Percentiles rank a stretch among this genome's conserved stretches.
Conservation (phyloP, 1,140 invertebrate genomes). For the Tribolium madens region DNA sequence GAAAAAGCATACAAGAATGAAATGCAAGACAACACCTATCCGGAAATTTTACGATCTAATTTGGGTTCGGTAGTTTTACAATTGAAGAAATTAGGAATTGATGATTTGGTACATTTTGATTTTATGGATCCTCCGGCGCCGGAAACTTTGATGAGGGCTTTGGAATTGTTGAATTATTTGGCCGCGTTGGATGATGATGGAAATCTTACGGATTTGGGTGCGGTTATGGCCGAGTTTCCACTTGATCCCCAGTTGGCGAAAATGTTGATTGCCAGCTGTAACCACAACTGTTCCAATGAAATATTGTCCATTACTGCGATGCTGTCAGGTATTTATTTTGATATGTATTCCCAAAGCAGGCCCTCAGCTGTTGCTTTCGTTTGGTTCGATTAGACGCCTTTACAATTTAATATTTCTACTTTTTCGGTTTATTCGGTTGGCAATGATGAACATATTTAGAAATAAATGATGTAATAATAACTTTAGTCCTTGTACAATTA, state of each 20-base stretch:
- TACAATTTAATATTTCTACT: too few relatives aligned
- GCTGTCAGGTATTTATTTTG: constrained; percentile 88
- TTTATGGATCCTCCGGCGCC: constrained; percentile 99
- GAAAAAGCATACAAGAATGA: constrained; percentile 99
- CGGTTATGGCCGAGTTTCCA: constrained; percentile 99
- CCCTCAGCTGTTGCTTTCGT: neutral
- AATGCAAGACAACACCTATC: constrained; percentile 99
- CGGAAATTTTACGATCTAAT: constrained; percentile 98
- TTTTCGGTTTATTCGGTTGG: too few relatives aligned
- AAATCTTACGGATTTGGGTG: constrained; percentile 95
- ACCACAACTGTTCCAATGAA: constrained; percentile 99
- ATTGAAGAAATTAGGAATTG: constrained; percentile 98
- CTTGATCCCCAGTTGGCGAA: constrained; percentile 99
- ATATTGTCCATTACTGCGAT: constrained; percentile 99
- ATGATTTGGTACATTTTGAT: constrained; percentile 99
- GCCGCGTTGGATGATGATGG: constrained; percentile 97
- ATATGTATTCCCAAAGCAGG: neutral
- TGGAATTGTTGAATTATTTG: constrained; percentile 98
- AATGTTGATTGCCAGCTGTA: constrained; percentile 97
- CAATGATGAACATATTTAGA: too few relatives aligned
- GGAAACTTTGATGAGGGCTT: constrained; percentile 98
- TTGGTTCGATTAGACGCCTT: too few relatives aligned
- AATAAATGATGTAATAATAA: too few relatives aligned
- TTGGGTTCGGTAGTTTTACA: constrained; percentile 96
- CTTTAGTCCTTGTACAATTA: too few relatives aligned